Evolutionary conservation across 2,113 vertebrate species (phyloP), one percentile per base, ranked within the genome.

Genomic region (Monarcha castaneiventris): DNA sequence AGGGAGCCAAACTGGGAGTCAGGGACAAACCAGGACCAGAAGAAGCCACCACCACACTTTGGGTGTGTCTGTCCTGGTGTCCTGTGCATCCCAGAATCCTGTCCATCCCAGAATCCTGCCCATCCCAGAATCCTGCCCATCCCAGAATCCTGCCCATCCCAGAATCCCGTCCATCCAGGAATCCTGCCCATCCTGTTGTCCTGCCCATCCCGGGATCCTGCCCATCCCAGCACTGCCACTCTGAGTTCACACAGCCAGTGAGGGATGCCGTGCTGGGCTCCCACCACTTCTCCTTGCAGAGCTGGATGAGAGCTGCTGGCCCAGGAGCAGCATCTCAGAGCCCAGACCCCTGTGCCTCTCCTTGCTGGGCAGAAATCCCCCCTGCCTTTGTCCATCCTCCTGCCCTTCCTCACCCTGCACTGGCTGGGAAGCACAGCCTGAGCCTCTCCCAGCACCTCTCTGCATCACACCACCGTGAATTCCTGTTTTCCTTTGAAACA

Each of bases 221-320:
- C 37, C 37, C 37, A 5, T 55, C 26, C 32, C 8, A 55, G 77
- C 77, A 29, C 76, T 16, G 27, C 59, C 19, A 2, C 5, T 0
- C 30, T 0, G 22, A 8, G 4, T 12, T 37, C 0, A 1, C 19
- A 4, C 0, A 20, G 44, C 26, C 12, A 1, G 3, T 4, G 30
- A 10, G 72, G 76, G 48, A 18, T 0, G 29, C 43, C 17, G 66
- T 1, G 2, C 20, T n/a, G 13, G 19, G 48, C 63, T 46, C 16
- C 71, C 67, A 35, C 10, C 37, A 0, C 33, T 25, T 4, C 61
- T 51, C 46, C 2, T 0, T 5, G 2, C 87, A 23, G 48, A 27
- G 29, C 72, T 19, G 29, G 10, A 0, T 3, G 0, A 29, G 19
- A 22, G 18, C 41, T 2, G 3, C 46, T 23, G 72, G 44, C 75